Evolutionary conservation across 1,140 invertebrate genomes (phyloP), one percentile per base, ranked within the genome.

Genomic region (Chironomus striatipennis): DNA sequence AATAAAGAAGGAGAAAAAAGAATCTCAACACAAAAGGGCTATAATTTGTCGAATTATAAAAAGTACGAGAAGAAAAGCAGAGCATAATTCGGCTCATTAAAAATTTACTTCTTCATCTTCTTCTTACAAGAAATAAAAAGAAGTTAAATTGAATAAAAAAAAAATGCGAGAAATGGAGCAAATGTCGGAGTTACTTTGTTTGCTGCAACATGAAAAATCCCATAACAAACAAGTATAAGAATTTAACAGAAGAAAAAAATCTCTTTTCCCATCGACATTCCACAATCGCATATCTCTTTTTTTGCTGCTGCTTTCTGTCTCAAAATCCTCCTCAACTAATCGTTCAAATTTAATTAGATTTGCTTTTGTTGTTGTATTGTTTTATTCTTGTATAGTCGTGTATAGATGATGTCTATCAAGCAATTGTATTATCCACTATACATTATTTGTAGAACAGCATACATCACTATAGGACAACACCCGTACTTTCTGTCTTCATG

Each of bases 301-400:
- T 34, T 34, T 34, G 24, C 24, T 34, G 24, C 24, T 34, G 12
- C 47, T n/a, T 15, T 57, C 9, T 57, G 47, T 12, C 47, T 57
- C 15, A 57, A 57, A 57, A 57, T 57, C 47, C 47, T 57, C 47
- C n/a, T 57, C 47, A 57, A 57, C 47, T 57, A 57, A 57, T 57
- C 47, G 47, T 57, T 57, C 47, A 57, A n/a, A 57, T 57, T 57
- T 57, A 57, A 57, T 57, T 57, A 57, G 12, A 57, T 57, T 57
- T 57, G 9, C 15, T 57, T 57, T 57, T 57, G 12, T 12, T 57
- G 47, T 57, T 57, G 5, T 12, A 5, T 57, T 57, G 47, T 57
- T 57, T n/a, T 10, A 57, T n/a, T 15, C 47, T 57, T 57, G 47
- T n/a, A 47, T 47, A n/a, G n/a, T n/a, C n/a, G n/a, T n/a, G n/a